Evolutionary conservation across 1,140 invertebrate genomes (phyloP).

Genomic region (Drosophila ficusphila): DNA sequence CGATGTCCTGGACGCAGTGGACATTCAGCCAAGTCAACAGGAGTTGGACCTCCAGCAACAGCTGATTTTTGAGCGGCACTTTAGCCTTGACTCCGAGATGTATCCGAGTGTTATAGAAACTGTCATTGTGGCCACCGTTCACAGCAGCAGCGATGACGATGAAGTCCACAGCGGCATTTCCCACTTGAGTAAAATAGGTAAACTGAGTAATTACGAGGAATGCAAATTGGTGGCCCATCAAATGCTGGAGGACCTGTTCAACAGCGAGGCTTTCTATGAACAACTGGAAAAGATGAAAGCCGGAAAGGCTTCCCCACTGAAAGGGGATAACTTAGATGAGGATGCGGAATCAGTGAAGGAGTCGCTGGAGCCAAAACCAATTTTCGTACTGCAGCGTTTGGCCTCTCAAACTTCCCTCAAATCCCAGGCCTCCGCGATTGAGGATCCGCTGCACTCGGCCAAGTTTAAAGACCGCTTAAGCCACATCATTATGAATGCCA

Average conservation of each 20-base stretch:
- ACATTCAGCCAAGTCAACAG: slow-evolving; percentile 39
- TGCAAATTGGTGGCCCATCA: slow-evolving; percentile 47
- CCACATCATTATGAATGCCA: slow-evolving; percentile 65
- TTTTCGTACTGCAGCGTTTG: slow-evolving; percentile 7
- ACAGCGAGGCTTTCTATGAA: slow-evolving; percentile 56
- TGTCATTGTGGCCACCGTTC: slow-evolving; percentile 77
- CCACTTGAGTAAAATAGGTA: neutral
- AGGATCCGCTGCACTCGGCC: slow-evolving; percentile 76
- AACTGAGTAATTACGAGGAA: slow-evolving; percentile 40
- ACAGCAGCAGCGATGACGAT: slow-evolving; percentile 71
- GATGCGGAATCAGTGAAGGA: neutral
- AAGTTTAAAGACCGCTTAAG: slow-evolving; percentile 77
- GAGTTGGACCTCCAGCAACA: slow-evolving; percentile 39
- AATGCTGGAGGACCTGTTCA: slow-evolving; percentile 67
- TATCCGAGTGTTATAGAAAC: slow-evolving; percentile 75
- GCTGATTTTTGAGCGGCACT: slow-evolving; percentile 62
- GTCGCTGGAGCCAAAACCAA: neutral
- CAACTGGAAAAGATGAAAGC: slow-evolving; percentile 30
- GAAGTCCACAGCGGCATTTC: slow-evolving; percentile 19
- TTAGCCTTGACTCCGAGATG: slow-evolving; percentile 75
- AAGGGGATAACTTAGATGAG: neutral
- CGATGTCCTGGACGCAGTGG: slow-evolving; percentile 74
- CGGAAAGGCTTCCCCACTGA: neutral
- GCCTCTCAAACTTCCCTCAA: slow-evolving; percentile 38
- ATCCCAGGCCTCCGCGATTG: slow-evolving; percentile 59